Base-by-base conservation (phyloP, 2,797 vertebrate genomes). In the Sebastes cheni region DNA sequence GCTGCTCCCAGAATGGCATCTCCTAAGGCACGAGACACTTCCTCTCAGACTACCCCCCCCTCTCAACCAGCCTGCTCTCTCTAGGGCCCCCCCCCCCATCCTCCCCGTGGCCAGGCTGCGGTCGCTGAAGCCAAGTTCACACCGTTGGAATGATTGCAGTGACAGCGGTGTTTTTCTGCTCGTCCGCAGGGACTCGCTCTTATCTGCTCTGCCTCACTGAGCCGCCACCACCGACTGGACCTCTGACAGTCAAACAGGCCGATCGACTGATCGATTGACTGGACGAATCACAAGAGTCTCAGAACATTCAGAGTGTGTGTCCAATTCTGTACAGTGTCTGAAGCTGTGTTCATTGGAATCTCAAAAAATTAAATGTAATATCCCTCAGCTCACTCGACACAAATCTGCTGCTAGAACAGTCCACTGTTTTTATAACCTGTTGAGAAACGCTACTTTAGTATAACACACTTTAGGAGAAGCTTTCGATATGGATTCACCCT, bases 1-100 rank as follows among this genome's bases (percentile, higher is more conserved):
- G 88, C 91, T 93, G 88, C 82, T 90, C 85, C 59, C 74, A 85
- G 71, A 87, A 84, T 52, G 74, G 85, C 87, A 74, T 83, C 87
- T 88, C 91, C 91, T 77, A 50, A 59, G 75, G 92, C 87, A 67
- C 58, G 58, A 86, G 67, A 82, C 84, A 92, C 85, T 87, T 91
- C 77, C 75, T 84, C 72, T 81, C 67, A 73, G 55, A 70, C 67
- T 16, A 22, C 34, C 36, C n/a, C 79, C 73, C 67, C 36, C 14
- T 32, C 55, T 6, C 27, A 27, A 20, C 79, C 72, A 18, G 25
- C 67, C 64, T 30, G 52, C 56, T 84, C 72, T 88, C 75, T 71
- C 12, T 6, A 4, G 80, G 81, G 27, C 14, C 36, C 36, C 12
- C 34, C 12, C 34, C 39, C 13, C 62, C 61, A 39, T 39, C 36